phyloP scores from a whole-genome alignment of 2,888 invertebrate species.

The Orthosia gothica region DNA sequence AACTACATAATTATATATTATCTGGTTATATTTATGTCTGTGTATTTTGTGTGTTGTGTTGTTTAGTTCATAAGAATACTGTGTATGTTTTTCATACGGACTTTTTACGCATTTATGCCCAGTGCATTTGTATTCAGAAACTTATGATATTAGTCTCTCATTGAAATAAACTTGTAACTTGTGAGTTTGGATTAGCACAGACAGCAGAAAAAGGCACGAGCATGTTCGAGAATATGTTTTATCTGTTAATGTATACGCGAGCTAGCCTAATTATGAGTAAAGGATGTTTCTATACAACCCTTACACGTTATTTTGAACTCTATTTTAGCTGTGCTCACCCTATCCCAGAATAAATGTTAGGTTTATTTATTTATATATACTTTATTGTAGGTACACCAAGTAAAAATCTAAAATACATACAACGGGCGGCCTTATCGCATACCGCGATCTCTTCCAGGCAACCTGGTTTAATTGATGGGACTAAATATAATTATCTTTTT shows the following conservation, averaged over 20 bases:
- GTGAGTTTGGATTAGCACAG: neutral
- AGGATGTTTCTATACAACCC: neutral
- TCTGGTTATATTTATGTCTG: too few relatives aligned
- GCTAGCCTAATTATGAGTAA: too few relatives aligned
- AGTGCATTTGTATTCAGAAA: slow-evolving; percentile 2
- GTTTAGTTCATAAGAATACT: slow-evolving; percentile 41
- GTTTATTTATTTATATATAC: too few relatives aligned
- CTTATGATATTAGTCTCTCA: neutral
- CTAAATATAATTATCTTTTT: neutral
- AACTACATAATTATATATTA: too few relatives aligned
- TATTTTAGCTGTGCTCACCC: neutral
- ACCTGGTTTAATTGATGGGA: neutral
- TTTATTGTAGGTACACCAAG: too few relatives aligned
- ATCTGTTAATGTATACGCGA: too few relatives aligned
- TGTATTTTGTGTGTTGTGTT: slow-evolving; percentile 47
- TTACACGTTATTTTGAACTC: neutral
- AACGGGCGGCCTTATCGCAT: too few relatives aligned
- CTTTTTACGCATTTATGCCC: slow-evolving; percentile 22
- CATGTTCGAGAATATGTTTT: neutral
- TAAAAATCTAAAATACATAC: too few relatives aligned
- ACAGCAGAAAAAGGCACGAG: too few relatives aligned
- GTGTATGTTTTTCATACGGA: slow-evolving; percentile 30
- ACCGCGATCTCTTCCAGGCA: too few relatives aligned
- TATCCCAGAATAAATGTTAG: too few relatives aligned
- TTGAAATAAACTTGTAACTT: neutral